These are phyloP conservation scores for Grallaria varia DNA, from an alignment of 2,113 vertebrate genomes.

Conservation along the genomic window DNA sequence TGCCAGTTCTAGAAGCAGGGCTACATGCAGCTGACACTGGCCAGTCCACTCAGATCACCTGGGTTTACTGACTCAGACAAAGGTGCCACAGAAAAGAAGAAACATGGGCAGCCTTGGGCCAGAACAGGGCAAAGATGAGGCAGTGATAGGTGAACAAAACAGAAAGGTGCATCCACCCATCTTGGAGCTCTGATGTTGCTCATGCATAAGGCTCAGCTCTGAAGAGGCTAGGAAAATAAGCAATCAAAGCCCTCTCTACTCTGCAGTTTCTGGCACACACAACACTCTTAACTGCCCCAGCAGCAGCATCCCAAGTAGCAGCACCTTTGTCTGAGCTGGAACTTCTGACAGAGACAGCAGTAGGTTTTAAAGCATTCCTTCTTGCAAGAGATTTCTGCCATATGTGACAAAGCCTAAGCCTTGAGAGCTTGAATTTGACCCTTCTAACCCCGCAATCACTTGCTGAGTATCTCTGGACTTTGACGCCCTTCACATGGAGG, in stretches of 20 bases:
- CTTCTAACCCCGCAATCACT: background rate
- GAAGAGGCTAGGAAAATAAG: background rate
- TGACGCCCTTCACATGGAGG: rapidly evolving
- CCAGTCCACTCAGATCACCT: background rate
- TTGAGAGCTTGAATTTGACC: background rate
- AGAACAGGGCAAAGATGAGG: background rate
- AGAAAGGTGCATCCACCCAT: background rate
- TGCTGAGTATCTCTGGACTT: background rate
- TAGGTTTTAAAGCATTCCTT: background rate
- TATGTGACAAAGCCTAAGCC: background rate
- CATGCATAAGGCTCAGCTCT: background rate
- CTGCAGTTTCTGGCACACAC: background rate
- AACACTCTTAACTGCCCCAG: background rate
- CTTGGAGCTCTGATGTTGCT: background rate
- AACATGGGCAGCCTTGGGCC: background rate
- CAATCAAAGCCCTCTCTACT: background rate
- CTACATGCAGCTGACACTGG: background rate
- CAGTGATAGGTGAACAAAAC: background rate
- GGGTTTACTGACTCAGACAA: background rate
- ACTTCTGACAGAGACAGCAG: background rate
- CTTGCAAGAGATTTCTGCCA: background rate
- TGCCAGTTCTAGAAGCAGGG: background rate
- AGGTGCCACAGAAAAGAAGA: background rate
- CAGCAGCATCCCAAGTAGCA: background rate
- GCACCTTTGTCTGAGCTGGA: background rate